Conservation (phyloP, 2,888 invertebrate species). For the Eupithecia inturbata region DNA sequence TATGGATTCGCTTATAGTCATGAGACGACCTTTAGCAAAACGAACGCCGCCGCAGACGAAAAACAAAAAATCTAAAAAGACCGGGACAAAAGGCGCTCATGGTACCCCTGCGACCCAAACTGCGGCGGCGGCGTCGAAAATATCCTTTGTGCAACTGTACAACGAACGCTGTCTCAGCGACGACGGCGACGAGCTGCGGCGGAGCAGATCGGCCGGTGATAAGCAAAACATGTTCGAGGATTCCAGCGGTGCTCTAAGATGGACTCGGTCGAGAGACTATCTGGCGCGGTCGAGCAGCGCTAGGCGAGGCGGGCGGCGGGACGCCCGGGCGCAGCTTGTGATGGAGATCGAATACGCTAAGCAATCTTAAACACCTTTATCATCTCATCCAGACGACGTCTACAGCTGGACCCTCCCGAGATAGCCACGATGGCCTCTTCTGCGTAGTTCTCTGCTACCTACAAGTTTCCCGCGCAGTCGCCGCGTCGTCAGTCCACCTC, state of each 20-base stretch:
- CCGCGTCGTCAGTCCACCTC: neutral
- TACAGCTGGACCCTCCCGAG: neutral
- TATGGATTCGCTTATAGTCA: slow-evolving; percentile 51
- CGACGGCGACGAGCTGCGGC: neutral
- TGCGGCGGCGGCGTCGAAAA: slow-evolving; percentile 9
- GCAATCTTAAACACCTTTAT: neutral
- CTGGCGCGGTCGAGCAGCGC: neutral
- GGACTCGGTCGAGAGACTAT: neutral
- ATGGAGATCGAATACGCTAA: slow-evolving; percentile 1
- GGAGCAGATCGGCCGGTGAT: neutral
- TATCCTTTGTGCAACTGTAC: slow-evolving; percentile 55
- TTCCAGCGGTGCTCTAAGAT: neutral
- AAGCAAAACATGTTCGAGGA: neutral
- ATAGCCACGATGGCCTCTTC: neutral
- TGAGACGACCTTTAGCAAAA: slow-evolving; percentile 33
- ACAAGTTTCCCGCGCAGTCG: neutral
- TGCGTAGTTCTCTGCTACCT: neutral
- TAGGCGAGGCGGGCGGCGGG: neutral
- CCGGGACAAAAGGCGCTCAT: neutral
- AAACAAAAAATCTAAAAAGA: slow-evolving; percentile 16
- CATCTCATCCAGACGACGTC: neutral
- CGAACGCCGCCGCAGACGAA: slow-evolving; percentile 4
- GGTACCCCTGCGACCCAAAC: neutral
- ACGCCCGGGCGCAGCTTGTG: neutral
- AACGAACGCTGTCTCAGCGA: slow-evolving; percentile 37